Percentiles rank a stretch among this genome's conserved stretches.
Evolutionary conservation across 2,888 invertebrate genomes (phyloP).

Genomic region (Cerastoderma edule): DNA sequence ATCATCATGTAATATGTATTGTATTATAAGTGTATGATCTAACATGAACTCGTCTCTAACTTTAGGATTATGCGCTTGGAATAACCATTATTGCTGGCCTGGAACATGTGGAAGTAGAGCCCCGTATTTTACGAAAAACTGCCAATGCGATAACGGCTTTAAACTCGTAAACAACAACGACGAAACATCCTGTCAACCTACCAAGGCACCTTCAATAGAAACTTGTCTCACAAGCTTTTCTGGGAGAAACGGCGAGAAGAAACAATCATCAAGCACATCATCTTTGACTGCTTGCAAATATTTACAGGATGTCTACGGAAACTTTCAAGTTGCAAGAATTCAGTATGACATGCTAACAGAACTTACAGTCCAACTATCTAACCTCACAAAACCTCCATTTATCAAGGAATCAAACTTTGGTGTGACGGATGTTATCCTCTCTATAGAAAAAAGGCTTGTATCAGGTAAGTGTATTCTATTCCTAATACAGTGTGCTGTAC

Average conservation of each 20-base stretch:
- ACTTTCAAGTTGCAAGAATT: slow-evolving; percentile 16
- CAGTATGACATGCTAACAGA: neutral
- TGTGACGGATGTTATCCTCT: slow-evolving; percentile 9
- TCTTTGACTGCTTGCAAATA: neutral
- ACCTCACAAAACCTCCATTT: neutral
- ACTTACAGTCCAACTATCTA: neutral
- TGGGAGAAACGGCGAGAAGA: slow-evolving; percentile 28
- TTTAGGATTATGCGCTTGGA: slow-evolving; percentile 29
- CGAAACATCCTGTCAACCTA: slow-evolving; percentile 26
- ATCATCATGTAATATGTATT: too few relatives aligned
- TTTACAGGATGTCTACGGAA: slow-evolving; percentile 25
- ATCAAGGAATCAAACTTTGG: slow-evolving; percentile 27
- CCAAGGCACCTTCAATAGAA: slow-evolving; percentile 10
- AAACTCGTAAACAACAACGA: neutral
- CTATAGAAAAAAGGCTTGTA: neutral
- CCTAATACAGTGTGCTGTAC: too few relatives aligned
- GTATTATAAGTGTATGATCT: too few relatives aligned
- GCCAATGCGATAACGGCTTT: slow-evolving; percentile 1
- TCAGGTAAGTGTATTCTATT: slow-evolving; percentile 29
- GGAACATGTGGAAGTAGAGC: slow-evolving; percentile 4
- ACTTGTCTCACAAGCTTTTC: slow-evolving; percentile 14
- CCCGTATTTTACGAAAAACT: slow-evolving; percentile 9
- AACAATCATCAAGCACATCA: slow-evolving; percentile 2
- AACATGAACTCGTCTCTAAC: too few relatives aligned
- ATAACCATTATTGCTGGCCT: slow-evolving; percentile 29